These are phyloP conservation scores for Cyclophora albipunctata DNA, from an alignment of 2,888 invertebrate species.

Conservation along the genomic window DNA sequence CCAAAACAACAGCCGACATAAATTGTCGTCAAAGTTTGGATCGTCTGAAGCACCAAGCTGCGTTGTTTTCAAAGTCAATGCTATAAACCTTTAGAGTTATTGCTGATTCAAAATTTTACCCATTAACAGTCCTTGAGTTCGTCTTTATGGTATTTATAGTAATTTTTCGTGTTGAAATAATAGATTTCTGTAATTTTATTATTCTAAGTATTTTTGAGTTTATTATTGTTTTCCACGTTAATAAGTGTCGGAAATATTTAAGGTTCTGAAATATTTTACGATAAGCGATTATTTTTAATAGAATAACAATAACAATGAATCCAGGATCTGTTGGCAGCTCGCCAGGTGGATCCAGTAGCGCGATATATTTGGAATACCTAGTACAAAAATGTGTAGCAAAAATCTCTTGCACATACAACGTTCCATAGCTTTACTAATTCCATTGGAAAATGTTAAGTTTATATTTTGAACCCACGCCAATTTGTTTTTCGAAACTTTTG, in stretches of 20 bases:
- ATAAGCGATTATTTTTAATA: not conserved
- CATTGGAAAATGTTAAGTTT: too few species aligned
- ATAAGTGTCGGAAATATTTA: too few species aligned
- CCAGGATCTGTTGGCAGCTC: conserved; percentile 5
- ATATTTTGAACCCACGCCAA: too few species aligned
- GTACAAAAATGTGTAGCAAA: too few species aligned
- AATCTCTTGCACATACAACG: too few species aligned
- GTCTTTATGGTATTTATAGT: too few species aligned
- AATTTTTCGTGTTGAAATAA: not conserved
- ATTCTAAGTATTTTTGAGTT: too few species aligned
- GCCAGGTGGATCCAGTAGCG: conserved; percentile 3
- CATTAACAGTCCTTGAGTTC: conserved; percentile 19
- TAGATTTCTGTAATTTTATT: too few species aligned
- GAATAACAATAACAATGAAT: too few species aligned
- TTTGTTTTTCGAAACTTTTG: not conserved
- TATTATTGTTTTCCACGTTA: too few species aligned
- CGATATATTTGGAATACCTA: too few species aligned
- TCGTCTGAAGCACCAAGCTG: conserved; percentile 10
- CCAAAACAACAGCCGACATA: conserved; percentile 12
- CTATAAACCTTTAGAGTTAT: conserved; percentile 22
- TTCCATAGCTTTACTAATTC: too few species aligned
- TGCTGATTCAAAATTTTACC: conserved; percentile 22
- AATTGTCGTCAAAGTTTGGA: conserved; percentile 7
- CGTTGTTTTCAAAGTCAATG: conserved; percentile 17
- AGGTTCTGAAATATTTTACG: not conserved